phyloP scores from a whole-genome alignment of 2,113 vertebrate genomes.

The Xyliphius kryptos region DNA sequence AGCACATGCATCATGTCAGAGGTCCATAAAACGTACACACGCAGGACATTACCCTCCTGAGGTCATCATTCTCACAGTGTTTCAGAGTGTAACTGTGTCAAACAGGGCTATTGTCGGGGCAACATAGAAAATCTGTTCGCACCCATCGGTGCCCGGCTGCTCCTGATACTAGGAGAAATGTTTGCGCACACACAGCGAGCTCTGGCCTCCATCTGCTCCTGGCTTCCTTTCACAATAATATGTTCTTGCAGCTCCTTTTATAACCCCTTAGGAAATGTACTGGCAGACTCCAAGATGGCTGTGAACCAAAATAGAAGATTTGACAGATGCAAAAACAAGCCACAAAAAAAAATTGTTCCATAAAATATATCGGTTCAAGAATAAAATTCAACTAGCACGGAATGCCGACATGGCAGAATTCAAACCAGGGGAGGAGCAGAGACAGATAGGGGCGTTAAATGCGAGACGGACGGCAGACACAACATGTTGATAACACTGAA shows the following conservation, averaged over 20 bases:
- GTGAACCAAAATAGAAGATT: not conserved
- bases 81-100: not conserved
- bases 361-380: not conserved
- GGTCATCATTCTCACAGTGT: not conserved
- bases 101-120: not conserved
- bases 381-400: not conserved
- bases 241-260: not conserved
- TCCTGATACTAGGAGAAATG: conserved; percentile 10
- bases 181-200: not conserved
- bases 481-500: not conserved
- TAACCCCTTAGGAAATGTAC: not conserved
- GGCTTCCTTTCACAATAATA: conserved; percentile 3
- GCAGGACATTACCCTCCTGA: not conserved
- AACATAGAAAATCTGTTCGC: not conserved
- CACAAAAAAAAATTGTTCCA: not conserved
- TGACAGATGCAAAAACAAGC: not conserved
- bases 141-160: not conserved
- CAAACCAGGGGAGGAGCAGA: not conserved
- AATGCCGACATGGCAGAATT: not conserved
- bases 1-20: not conserved
- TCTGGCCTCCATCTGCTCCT: conserved; percentile 4
- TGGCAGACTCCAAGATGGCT: not conserved
- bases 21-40: not conserved
- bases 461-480: not conserved
- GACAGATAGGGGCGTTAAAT: not conserved